Percentiles rank a stretch among this genome's conserved stretches.
Conservation (phyloP, 2,113 vertebrate genomes). For the Petrocephalus zakoni region DNA sequence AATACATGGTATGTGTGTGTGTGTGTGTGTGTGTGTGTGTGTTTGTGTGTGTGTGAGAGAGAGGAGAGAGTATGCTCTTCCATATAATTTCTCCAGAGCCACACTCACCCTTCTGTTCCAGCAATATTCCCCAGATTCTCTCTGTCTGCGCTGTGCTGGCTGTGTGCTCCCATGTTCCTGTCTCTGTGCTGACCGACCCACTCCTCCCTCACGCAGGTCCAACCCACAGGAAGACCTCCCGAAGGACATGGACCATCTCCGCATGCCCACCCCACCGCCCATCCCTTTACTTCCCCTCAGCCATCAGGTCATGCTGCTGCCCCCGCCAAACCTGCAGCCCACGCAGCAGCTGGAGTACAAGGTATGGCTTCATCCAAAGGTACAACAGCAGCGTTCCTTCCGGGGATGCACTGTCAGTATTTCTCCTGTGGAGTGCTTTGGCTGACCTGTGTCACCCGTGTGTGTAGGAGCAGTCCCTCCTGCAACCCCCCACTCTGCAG, state of each 20-base stretch:
- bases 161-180: neutral
- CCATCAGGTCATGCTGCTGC: slow-evolving; percentile 80
- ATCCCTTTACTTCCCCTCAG: slow-evolving; percentile 81
- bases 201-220: slow-evolving; percentile 59
- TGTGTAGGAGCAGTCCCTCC: slow-evolving; percentile 84
- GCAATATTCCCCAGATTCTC: neutral
- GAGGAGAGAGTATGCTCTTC: neutral
- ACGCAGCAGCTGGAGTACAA: slow-evolving; percentile 95
- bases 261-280: slow-evolving; percentile 74
- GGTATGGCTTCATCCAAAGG: slow-evolving; percentile 55
- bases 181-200: neutral
- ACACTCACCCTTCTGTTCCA: neutral
- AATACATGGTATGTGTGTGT: neutral
- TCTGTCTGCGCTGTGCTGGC: neutral
- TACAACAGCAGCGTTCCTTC: neutral
- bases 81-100: neutral
- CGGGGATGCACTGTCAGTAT: neutral
- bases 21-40: too few relatives aligned
- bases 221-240: slow-evolving; percentile 91
- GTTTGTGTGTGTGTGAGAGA: too few relatives aligned
- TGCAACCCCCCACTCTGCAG: slow-evolving; percentile 94
- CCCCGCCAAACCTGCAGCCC: slow-evolving; percentile 82
- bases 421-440: neutral
- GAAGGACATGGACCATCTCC: slow-evolving; percentile 84
- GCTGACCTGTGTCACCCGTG: neutral